phyloP scores from a whole-genome alignment of 2,113 vertebrate species.

The Leptobrachium ailaonicum region DNA sequence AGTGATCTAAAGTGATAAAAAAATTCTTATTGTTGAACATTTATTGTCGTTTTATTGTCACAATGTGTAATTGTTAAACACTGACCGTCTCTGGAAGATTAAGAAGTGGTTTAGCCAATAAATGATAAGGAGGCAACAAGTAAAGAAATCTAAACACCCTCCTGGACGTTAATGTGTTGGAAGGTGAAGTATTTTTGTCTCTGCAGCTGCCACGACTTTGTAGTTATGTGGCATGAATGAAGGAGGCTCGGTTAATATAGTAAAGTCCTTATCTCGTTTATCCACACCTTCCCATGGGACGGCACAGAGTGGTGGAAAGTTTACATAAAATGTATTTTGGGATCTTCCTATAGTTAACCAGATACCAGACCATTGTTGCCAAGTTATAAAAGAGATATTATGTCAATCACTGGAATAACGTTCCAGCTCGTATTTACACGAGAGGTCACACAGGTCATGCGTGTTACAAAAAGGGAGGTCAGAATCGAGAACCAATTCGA shows the following conservation, averaged over 20 bases:
- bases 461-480: not conserved
- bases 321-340: slow-evolving; percentile 31
- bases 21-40: too few relatives aligned
- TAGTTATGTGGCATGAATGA: not conserved
- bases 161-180: too few relatives aligned
- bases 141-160: too few relatives aligned
- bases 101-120: too few relatives aligned
- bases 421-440: not conserved
- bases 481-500: not conserved
- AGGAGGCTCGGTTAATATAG: slow-evolving; percentile 16
- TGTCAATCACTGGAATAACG: slow-evolving; percentile 9
- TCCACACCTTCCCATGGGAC: slow-evolving; percentile 32
- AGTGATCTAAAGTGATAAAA: too few relatives aligned
- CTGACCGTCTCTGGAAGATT: too few relatives aligned
- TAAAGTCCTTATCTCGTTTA: slow-evolving; percentile 16
- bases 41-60: too few relatives aligned
- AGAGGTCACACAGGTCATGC: not conserved
- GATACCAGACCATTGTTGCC: slow-evolving; percentile 4
- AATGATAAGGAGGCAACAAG: too few relatives aligned
- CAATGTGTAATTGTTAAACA: too few relatives aligned
- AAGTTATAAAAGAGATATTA: slow-evolving; percentile 22
- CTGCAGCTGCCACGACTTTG: not conserved
- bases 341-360: slow-evolving; percentile 10
- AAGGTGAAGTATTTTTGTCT: not conserved
- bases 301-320: slow-evolving; percentile 28